phyloP scores from a whole-genome alignment of 2,113 vertebrate species.

The Dunckerocampus dactyliophorus region DNA sequence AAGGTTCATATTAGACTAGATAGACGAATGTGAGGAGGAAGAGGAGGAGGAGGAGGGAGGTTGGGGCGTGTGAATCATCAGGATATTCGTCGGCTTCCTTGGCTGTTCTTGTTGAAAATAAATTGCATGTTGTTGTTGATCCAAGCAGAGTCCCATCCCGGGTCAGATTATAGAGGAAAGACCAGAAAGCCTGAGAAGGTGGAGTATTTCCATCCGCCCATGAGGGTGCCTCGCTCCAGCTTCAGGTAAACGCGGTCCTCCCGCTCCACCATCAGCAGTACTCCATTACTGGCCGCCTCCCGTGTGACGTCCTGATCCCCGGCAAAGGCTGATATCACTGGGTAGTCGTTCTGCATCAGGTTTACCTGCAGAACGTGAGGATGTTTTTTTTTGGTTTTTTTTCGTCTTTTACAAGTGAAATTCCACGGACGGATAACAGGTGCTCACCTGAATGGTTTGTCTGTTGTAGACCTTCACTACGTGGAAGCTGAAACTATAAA shows the following conservation, averaged over 20 bases:
- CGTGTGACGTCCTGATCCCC: constrained; percentile 98
- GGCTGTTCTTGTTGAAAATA: constrained; percentile 72
- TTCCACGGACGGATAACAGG: not conserved
- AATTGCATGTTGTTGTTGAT: constrained; percentile 58
- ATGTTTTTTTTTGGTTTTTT: constrained; percentile 7
- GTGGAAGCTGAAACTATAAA: constrained; percentile 99
- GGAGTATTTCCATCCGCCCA: constrained; percentile 99
- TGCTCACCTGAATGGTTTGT: constrained; percentile 98
- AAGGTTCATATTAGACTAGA: constrained; percentile 82
- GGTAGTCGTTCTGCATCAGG: constrained; percentile 97
- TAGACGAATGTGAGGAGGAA: constrained; percentile 57
- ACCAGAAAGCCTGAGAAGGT: constrained; percentile 99
- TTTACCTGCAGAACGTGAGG: constrained; percentile 81
- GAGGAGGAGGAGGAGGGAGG: not conserved
- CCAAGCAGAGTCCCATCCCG: constrained; percentile 59
- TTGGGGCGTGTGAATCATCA: constrained; percentile 52
- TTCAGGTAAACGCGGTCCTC: constrained; percentile 97
- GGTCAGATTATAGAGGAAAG: constrained; percentile 91
- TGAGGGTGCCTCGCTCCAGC: constrained; percentile 95
- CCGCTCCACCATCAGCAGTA: constrained; percentile 94
- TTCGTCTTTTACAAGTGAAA: not conserved
- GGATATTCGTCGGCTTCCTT: constrained; percentile 79
- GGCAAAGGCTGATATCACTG: constrained; percentile 97
- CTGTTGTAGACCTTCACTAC: constrained; percentile 99
- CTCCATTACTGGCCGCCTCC: constrained; percentile 97